Percentiles rank a stretch among this genome's conserved stretches.
Evolutionary conservation across 2,888 invertebrate genomes (phyloP).

Genomic region (Drosophila colorata): DNA sequence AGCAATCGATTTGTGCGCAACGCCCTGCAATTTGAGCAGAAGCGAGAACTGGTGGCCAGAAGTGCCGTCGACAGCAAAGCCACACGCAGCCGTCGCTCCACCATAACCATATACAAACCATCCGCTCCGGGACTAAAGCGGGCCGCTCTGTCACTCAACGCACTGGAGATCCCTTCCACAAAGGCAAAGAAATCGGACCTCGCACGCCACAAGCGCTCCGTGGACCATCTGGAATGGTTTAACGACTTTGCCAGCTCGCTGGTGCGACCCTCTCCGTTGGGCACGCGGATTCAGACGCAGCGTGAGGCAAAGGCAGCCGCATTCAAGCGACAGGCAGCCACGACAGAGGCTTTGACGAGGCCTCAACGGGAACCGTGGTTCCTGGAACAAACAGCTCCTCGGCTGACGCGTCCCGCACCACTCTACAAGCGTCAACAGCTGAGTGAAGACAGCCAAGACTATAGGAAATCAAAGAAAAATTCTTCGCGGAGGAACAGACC

Average conservation of each 20-base stretch:
- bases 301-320: constrained; percentile 34
- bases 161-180: constrained; percentile 29
- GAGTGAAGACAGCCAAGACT: constrained; percentile 2
- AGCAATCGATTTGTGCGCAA: constrained; percentile 82
- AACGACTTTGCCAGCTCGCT: constrained; percentile 77
- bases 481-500: constrained; percentile 11
- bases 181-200: constrained; percentile 26
- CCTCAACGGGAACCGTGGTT: constrained; percentile 61
- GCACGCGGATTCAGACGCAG: constrained; percentile 39
- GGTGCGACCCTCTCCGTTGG: constrained; percentile 81
- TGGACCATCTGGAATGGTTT: constrained; percentile 81
- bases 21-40: constrained; percentile 82
- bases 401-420: constrained; percentile 64
- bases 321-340: constrained; percentile 35
- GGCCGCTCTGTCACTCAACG: constrained; percentile 35
- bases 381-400: constrained; percentile 50
- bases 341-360: not conserved
- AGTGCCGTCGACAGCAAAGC: constrained; percentile 19
- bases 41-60: constrained; percentile 35
- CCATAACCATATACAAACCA: constrained; percentile 83
- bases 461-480: constrained; percentile 35
- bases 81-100: constrained; percentile 77
- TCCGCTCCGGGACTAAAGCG: constrained; percentile 15
- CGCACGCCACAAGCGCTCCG: constrained; percentile 72
- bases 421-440: constrained; percentile 35